These are phyloP conservation scores for Chascanopsetta lugubris DNA, from an alignment of 2,113 vertebrate species.

Conservation along the genomic window DNA sequence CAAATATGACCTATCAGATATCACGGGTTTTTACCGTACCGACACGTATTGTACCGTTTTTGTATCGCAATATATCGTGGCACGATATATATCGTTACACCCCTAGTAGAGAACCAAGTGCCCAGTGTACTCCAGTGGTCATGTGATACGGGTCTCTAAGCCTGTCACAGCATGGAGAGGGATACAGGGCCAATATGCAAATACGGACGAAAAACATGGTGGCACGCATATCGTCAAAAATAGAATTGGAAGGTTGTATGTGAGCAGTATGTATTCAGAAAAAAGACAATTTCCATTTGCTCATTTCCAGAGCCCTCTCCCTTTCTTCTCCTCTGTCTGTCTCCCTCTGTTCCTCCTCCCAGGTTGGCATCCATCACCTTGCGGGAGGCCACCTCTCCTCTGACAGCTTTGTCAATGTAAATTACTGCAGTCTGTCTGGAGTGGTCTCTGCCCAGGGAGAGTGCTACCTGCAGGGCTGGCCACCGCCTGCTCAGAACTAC, in stretches of 20 bases:
- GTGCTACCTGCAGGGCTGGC: constrained; percentile 74
- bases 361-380: constrained; percentile 82
- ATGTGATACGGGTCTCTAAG: no score
- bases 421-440: constrained; percentile 82
- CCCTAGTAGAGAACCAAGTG: no score
- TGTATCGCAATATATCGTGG: no score
- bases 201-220: not conserved
- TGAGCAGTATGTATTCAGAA: constrained; percentile 18
- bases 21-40: no score
- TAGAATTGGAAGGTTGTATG: not conserved
- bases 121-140: no score
- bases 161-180: no score
- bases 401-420: constrained; percentile 87
- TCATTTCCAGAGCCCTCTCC: constrained; percentile 33
- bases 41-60: no score
- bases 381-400: constrained; percentile 77
- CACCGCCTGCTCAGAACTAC: constrained; percentile 51
- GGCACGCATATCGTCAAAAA: not conserved
- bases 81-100: no score
- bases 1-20: no score
- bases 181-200: no score
- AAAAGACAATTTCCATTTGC: not conserved
- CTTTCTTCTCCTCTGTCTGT: constrained; percentile 1
- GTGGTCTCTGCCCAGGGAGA: constrained; percentile 69
- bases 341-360: constrained; percentile 63